These are phyloP conservation scores for Mycalesis mineus DNA, from an alignment of 2,888 invertebrate species.

Conservation along the genomic window DNA sequence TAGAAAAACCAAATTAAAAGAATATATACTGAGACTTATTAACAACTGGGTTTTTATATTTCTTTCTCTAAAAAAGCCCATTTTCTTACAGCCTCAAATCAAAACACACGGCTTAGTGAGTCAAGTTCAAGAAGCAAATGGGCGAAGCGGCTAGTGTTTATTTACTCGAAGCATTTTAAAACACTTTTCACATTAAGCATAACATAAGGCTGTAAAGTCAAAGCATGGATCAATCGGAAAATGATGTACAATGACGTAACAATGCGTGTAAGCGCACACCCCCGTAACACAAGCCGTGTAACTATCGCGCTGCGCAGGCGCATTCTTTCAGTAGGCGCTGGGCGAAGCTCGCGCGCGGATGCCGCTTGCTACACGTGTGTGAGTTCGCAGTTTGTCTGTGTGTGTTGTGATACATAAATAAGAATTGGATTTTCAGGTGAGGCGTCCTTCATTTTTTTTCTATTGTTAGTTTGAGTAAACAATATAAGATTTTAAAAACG, in stretches of 20 bases:
- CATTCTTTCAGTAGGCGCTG: constrained; percentile 19
- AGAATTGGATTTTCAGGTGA: constrained; percentile 10
- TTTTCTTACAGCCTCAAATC: too few relatives aligned
- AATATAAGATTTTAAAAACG: too few relatives aligned
- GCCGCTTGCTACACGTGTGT: constrained; percentile 8
- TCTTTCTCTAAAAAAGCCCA: too few relatives aligned
- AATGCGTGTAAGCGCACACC: constrained; percentile 9
- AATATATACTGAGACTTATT: too few relatives aligned
- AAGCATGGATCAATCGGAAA: constrained; percentile 20
- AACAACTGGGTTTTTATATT: too few relatives aligned
- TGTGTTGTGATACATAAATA: constrained; percentile 17
- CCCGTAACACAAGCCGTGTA: neutral
- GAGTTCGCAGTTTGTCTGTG: constrained; percentile 13
- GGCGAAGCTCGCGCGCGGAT: constrained; percentile 21
- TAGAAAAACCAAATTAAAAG: too few relatives aligned
- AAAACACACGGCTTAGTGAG: too few relatives aligned
- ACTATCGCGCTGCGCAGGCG: constrained; percentile 18
- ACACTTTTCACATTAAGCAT: too few relatives aligned
- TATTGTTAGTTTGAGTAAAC: too few relatives aligned
- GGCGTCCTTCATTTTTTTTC: neutral
- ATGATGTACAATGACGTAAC: constrained; percentile 19
- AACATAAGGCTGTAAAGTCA: neutral
- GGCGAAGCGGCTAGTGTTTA: too few relatives aligned
- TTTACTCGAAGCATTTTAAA: too few relatives aligned
- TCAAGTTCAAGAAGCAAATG: too few relatives aligned